Conservation (phyloP, 2,797 vertebrate genomes). For the Stomatorhinus walkeri region DNA sequence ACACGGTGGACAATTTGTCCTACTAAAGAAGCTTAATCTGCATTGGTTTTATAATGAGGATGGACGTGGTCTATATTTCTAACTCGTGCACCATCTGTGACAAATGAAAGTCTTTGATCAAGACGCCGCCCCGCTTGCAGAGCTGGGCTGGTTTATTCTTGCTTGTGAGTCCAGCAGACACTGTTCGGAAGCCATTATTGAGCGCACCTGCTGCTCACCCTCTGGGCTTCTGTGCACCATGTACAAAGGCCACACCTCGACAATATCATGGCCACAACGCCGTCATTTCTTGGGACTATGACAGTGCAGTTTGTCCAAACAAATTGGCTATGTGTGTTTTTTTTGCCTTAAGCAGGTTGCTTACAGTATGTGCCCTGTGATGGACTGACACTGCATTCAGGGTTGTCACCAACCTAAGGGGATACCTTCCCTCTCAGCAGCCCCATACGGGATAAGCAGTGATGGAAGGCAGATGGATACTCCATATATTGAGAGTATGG, state of each 20-base stretch:
- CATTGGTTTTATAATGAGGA: not conserved
- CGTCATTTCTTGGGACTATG: not conserved
- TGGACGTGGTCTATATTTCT: not conserved
- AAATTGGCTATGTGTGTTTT: not conserved
- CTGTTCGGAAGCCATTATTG: slow-evolving; percentile 1
- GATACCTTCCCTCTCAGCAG: not conserved
- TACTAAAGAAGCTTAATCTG: not conserved
- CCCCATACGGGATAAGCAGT: not conserved
- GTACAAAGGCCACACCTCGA: not conserved
- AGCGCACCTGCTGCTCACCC: not conserved
- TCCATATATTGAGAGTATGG: not conserved
- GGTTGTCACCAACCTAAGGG: not conserved
- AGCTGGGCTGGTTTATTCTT: not conserved
- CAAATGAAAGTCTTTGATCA: not conserved
- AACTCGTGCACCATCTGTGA: not conserved
- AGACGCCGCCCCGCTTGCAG: not conserved
- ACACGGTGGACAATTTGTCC: slow-evolving; percentile 2
- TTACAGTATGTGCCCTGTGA: not conserved
- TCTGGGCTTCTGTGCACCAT: not conserved
- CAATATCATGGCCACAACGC: not conserved
- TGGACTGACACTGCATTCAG: not conserved
- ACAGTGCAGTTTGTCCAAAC: slow-evolving; percentile 3
- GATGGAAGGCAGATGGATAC: not conserved
- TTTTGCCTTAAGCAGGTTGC: not conserved
- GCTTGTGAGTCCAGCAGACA: not conserved